These are phyloP conservation scores for Busseola fusca DNA, from an alignment of 2,888 invertebrate species.

Conservation along the genomic window DNA sequence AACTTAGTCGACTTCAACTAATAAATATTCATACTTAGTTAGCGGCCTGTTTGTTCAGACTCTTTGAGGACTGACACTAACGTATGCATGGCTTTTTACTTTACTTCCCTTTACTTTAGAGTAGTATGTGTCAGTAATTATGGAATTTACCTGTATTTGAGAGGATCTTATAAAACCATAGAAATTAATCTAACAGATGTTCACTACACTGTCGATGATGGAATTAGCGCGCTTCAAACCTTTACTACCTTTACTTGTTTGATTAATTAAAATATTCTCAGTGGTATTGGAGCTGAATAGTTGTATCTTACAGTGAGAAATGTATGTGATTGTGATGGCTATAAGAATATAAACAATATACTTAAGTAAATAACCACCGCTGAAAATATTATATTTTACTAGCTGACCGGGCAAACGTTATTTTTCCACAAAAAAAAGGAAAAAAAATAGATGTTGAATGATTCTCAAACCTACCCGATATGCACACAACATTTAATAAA, in stretches of 20 bases:
- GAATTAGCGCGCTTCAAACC: background rate
- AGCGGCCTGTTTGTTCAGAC: conserved; percentile 18
- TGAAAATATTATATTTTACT: background rate
- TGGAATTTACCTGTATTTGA: background rate
- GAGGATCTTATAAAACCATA: background rate
- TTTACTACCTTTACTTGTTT: background rate
- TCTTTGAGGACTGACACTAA: conserved; percentile 36
- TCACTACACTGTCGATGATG: background rate
- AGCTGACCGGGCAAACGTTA: too few relatives aligned
- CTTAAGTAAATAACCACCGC: background rate
- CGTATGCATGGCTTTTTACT: conserved; percentile 35
- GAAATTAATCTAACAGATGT: background rate
- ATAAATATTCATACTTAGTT: conserved; percentile 49
- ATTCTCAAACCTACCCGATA: too few relatives aligned
- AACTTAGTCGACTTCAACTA: conserved; percentile 34
- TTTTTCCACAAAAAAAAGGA: too few relatives aligned
- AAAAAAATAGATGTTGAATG: too few relatives aligned
- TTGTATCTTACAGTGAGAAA: background rate
- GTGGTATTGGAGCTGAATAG: background rate
- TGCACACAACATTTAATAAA: too few relatives aligned
- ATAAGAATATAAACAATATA: too few relatives aligned
- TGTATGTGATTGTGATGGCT: background rate
- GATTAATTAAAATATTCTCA: background rate
- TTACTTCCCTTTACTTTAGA: conserved; percentile 3
- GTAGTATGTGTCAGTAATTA: background rate